These are phyloP conservation scores for Verasper variegatus DNA, from an alignment of 2,113 vertebrate species.

Conservation along the genomic window DNA sequence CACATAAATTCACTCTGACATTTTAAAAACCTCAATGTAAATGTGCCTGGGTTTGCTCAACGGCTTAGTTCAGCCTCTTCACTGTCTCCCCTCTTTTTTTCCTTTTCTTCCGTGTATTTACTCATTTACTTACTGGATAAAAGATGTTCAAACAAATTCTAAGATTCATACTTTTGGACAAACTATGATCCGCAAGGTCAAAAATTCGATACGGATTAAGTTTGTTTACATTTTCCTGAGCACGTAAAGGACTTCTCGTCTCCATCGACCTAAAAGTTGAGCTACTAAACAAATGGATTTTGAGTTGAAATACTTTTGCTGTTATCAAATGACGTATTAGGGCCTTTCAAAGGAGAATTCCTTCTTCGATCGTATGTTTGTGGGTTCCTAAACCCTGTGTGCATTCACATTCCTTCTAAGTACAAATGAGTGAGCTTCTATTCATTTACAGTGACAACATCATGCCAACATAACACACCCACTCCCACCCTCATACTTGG, in stretches of 20 bases:
- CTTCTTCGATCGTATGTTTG: not conserved
- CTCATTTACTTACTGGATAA: not conserved
- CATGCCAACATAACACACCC: slow-evolving; percentile 10
- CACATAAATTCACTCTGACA: not conserved
- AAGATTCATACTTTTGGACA: too few relatives aligned
- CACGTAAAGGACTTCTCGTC: not conserved
- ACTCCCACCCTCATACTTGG: slow-evolving; percentile 10
- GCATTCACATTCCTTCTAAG: slow-evolving; percentile 12
- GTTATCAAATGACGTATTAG: too few relatives aligned
- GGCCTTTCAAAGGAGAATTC: too few relatives aligned
- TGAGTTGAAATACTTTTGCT: not conserved
- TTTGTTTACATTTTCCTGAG: not conserved
- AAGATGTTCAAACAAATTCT: not conserved
- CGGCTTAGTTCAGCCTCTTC: not conserved
- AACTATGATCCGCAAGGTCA: too few relatives aligned
- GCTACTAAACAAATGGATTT: not conserved
- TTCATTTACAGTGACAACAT: slow-evolving; percentile 37
- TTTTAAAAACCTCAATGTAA: not conserved
- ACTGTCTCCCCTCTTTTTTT: not conserved
- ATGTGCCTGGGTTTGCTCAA: not conserved
- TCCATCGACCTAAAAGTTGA: not conserved
- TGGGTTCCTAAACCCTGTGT: not conserved
- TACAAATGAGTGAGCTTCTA: slow-evolving; percentile 29
- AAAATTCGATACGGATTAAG: not conserved
- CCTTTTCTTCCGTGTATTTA: not conserved